Percentiles rank a stretch among this genome's conserved stretches.
Conservation (phyloP, 2,797 vertebrate genomes). For the Alosa sapidissima region DNA sequence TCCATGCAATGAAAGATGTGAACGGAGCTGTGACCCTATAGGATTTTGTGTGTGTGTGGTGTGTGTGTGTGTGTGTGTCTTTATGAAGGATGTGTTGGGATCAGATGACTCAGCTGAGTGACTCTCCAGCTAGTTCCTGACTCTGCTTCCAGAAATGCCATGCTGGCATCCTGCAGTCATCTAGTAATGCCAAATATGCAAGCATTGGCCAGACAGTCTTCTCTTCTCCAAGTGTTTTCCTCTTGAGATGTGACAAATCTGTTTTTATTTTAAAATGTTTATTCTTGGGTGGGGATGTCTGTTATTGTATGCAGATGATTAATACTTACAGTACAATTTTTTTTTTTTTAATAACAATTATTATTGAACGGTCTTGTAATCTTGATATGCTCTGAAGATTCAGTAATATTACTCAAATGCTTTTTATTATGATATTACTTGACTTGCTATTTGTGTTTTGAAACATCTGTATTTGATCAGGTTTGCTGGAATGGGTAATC, state of each 20-base stretch:
- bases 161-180: background rate
- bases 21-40: background rate
- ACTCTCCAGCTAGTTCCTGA: background rate
- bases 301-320: background rate
- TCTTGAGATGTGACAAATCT: background rate
- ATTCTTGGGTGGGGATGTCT: background rate
- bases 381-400: background rate
- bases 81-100: background rate
- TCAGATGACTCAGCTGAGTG: background rate
- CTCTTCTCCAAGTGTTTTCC: background rate
- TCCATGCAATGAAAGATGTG: background rate
- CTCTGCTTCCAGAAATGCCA: background rate
- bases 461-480: conserved; percentile 77
- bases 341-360: too few species aligned
- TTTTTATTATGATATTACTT: background rate
- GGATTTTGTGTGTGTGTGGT: background rate
- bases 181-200: background rate
- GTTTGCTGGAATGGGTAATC: conserved; percentile 99
- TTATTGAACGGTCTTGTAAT: too few species aligned
- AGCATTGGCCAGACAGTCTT: background rate
- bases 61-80: conserved; percentile 18
- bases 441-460: conserved; percentile 36
- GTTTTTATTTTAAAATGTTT: background rate
- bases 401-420: background rate
- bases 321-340: too few species aligned